These are phyloP conservation scores for Diplazon laetatorius DNA, from an alignment of 2,888 invertebrate species.

Conservation along the genomic window DNA sequence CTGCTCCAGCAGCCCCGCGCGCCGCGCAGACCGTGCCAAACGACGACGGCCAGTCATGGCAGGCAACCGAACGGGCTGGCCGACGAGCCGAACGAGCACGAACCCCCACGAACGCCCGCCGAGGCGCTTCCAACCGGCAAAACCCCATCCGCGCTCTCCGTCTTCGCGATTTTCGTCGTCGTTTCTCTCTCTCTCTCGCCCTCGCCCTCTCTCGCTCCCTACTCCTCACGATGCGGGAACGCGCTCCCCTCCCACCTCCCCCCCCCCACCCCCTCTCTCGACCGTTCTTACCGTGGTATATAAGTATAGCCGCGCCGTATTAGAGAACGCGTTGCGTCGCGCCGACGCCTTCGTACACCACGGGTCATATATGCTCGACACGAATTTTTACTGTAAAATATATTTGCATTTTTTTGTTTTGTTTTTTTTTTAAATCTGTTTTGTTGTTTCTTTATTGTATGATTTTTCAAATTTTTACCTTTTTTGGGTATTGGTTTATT, in stretches of 20 bases:
- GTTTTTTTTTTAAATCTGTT: background rate
- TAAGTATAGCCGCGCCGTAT: constrained; percentile 44
- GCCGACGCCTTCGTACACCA: constrained; percentile 47
- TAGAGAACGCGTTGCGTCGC: constrained; percentile 50
- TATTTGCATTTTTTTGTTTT: background rate
- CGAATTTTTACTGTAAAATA: no score
- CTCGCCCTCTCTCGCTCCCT: background rate
- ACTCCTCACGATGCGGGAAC: constrained; percentile 2
- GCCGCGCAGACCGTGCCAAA: constrained; percentile 62
- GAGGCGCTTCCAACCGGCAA: constrained; percentile 60
- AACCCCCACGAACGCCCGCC: constrained; percentile 68
- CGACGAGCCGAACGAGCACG: constrained; percentile 70
- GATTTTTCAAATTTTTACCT: background rate
- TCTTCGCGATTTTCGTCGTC: constrained; percentile 22
- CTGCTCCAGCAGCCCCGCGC: constrained; percentile 60
- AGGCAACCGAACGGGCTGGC: constrained; percentile 70
- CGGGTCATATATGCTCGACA: constrained; percentile 10
- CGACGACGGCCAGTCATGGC: constrained; percentile 78
- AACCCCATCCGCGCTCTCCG: constrained; percentile 22
- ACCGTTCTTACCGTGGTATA: constrained; percentile 1
- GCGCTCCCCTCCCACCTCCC: background rate
- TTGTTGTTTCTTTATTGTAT: background rate
- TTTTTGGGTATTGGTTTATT: no score
- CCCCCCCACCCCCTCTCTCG: background rate
- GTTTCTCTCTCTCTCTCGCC: constrained; percentile 1